Percentiles rank a stretch among this genome's conserved stretches.
phyloP scores from a whole-genome alignment of 2,888 invertebrate species.

The Helicoverpa assulta region DNA sequence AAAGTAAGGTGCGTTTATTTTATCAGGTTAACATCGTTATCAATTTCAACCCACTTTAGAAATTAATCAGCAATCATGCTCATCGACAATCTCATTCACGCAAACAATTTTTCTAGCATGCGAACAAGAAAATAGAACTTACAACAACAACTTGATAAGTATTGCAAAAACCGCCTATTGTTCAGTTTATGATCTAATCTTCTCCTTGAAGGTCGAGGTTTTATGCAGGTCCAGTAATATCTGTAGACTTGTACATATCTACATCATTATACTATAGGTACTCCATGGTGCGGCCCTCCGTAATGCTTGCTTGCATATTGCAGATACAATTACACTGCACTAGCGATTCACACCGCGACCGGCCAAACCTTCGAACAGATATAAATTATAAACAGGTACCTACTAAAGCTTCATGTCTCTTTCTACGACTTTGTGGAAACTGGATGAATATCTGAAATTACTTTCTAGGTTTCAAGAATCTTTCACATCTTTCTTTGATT shows the following conservation, averaged over 20 bases:
- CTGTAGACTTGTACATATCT: neutral
- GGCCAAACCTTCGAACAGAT: no score
- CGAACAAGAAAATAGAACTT: slow-evolving; percentile 27
- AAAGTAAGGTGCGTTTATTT: no score
- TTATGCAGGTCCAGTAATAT: slow-evolving; percentile 6
- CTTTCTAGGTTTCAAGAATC: no score
- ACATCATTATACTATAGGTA: neutral
- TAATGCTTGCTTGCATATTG: no score
- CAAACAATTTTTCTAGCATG: slow-evolving; percentile 3
- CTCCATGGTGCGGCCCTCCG: neutral
- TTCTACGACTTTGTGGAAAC: no score
- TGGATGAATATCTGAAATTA: no score
- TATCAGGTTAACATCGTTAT: no score
- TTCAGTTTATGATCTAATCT: slow-evolving; percentile 20
- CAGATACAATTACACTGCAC: no score
- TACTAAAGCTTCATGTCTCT: no score
- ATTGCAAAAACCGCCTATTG: slow-evolving; percentile 40
- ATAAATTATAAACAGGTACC: no score
- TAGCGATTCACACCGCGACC: no score
- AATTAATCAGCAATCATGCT: neutral
- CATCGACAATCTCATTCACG: neutral
- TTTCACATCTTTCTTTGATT: no score
- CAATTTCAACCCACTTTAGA: neutral
- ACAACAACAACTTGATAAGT: slow-evolving; percentile 2
- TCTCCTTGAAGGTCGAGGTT: slow-evolving; percentile 12